A percentile compares a stretch with the other conserved stretches of the same genome.
Evolutionary conservation across 2,888 invertebrate species (phyloP).

Genomic region (Microctonus aethiopoides): DNA sequence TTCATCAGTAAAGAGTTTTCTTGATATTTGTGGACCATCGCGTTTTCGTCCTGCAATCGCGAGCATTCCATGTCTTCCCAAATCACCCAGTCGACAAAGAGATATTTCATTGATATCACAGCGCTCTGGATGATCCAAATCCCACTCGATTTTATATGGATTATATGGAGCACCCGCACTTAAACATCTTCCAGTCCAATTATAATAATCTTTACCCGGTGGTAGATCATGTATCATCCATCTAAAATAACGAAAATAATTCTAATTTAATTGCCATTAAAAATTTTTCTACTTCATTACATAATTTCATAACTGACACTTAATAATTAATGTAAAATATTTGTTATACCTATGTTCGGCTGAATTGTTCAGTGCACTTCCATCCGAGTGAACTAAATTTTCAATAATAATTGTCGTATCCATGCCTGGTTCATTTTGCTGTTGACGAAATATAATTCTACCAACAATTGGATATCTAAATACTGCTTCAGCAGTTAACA

Average conservation of each 20-base stretch:
- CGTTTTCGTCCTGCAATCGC: slow-evolving; percentile 80
- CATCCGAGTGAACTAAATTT: slow-evolving; percentile 88
- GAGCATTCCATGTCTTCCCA: slow-evolving; percentile 79
- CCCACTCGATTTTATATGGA: slow-evolving; percentile 78
- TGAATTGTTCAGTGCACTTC: slow-evolving; percentile 80
- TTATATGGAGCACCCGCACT: slow-evolving; percentile 83
- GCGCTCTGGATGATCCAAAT: slow-evolving; percentile 72
- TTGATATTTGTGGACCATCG: slow-evolving; percentile 75
- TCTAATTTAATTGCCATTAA: not conserved
- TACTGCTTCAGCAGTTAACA: slow-evolving; percentile 82
- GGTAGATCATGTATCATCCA: slow-evolving; percentile 86
- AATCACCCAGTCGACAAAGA: slow-evolving; percentile 81
- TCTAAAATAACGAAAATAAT: slow-evolving; percentile 67
- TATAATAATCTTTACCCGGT: slow-evolving; percentile 89
- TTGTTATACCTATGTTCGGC: slow-evolving; percentile 73
- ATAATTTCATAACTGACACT: no score
- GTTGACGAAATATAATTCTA: slow-evolving; percentile 83
- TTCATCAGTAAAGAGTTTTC: slow-evolving; percentile 83
- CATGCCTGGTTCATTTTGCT: slow-evolving; percentile 80
- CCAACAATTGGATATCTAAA: slow-evolving; percentile 92
- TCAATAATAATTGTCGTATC: slow-evolving; percentile 89
- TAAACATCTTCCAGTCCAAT: slow-evolving; percentile 87
- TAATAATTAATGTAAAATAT: no score
- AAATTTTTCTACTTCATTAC: not conserved
- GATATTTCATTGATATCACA: slow-evolving; percentile 72